Percentiles rank a stretch among this genome's conserved stretches.
Evolutionary conservation across 2,888 invertebrate species (phyloP).

Genomic region (Monopis laevigella): DNA sequence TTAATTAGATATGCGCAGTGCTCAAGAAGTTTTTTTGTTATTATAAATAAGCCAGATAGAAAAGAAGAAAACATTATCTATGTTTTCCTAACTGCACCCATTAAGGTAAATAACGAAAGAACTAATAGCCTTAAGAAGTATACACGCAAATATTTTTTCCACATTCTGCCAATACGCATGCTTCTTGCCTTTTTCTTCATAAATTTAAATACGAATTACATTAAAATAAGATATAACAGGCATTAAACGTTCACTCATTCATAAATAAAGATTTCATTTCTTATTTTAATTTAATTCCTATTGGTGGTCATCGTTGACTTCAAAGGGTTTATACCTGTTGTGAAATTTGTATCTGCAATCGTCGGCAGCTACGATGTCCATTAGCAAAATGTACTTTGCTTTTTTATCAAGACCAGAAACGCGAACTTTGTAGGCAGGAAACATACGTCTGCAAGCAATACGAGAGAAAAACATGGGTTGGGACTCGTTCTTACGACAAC

Average conservation of each 20-base stretch:
- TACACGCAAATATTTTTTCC: conserved; percentile 49
- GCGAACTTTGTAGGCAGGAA: conserved; percentile 97
- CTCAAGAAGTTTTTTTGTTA: no score
- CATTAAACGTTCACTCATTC: no score
- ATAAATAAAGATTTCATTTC: no score
- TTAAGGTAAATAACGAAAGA: conserved; percentile 22
- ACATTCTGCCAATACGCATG: conserved; percentile 63
- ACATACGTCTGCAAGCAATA: conserved; percentile 91
- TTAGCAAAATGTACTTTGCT: conserved; percentile 96
- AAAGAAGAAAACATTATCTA: no score
- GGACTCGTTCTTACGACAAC: conserved; percentile 58
- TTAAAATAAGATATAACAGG: conserved; percentile 57
- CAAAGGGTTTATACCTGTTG: conserved; percentile 75
- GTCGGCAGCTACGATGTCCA: conserved; percentile 97
- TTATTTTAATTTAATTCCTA: conserved; percentile 63
- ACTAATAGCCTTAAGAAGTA: conserved; percentile 23
- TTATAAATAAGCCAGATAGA: no score
- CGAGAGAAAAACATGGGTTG: conserved; percentile 64
- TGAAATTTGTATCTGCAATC: conserved; percentile 96
- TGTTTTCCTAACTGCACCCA: conserved; percentile 13
- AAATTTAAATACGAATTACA: conserved; percentile 47
- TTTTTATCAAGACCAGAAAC: conserved; percentile 96
- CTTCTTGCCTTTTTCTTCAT: conserved; percentile 73
- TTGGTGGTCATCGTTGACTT: conserved; percentile 27
- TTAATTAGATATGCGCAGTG: conserved; percentile 55